These are phyloP conservation scores for Alouatta caraya DNA, from an alignment of 2,797 vertebrate species.

Conservation along the genomic window DNA sequence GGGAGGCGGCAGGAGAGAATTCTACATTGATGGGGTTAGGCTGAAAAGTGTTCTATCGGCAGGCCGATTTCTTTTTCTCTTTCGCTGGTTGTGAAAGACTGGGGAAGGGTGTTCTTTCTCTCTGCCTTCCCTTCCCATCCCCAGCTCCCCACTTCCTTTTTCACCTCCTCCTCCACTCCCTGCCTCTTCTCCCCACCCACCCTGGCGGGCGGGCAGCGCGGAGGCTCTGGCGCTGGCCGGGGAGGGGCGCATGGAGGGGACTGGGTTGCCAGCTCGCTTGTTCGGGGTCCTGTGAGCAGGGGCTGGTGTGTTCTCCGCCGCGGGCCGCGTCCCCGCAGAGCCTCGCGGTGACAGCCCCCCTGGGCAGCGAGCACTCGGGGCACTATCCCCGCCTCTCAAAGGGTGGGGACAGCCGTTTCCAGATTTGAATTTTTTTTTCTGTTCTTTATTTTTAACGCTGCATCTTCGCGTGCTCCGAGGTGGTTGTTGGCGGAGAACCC, in stretches of 20 bases:
- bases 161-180: not conserved
- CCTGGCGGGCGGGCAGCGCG: not conserved
- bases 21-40: not conserved
- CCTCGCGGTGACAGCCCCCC: not conserved
- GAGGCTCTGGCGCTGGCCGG: not conserved
- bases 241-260: not conserved
- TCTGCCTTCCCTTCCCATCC: not conserved
- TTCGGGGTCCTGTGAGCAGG: not conserved
- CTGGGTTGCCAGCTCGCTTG: not conserved
- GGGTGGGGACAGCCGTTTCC: not conserved
- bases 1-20: not conserved
- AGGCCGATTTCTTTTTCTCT: not conserved
- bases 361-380: not conserved
- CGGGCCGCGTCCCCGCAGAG: not conserved
- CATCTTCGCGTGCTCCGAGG: not conserved
- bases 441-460: not conserved
- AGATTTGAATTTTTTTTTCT: constrained; percentile 26
- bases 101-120: not conserved
- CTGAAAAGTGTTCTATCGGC: not conserved
- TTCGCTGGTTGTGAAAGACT: not conserved
- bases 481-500: not conserved
- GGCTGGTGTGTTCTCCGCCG: not conserved
- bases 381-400: not conserved
- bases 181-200: not conserved
- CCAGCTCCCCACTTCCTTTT: not conserved